A percentile compares a stretch with the other conserved stretches of the same genome.
Evolutionary conservation across 2,113 vertebrate genomes (phyloP).

Genomic region (Sphyrna mokarran): DNA sequence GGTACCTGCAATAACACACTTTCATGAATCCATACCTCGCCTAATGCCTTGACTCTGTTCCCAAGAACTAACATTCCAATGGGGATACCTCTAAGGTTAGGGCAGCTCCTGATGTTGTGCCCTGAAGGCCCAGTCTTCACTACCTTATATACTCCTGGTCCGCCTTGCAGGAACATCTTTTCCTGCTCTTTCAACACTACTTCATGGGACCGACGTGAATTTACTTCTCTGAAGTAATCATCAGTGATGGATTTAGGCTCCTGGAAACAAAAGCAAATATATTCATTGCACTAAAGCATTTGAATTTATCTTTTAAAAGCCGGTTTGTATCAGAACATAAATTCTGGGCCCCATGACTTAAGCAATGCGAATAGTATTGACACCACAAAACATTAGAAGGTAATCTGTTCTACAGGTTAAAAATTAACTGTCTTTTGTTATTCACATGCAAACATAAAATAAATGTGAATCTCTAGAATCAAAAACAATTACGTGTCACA

Average conservation of each 20-base stretch:
- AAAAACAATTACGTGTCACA: not conserved
- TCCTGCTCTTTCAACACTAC: constrained; percentile 79
- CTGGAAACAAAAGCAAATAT: constrained; percentile 60
- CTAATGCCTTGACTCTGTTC: constrained; percentile 99
- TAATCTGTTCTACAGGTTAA: not conserved
- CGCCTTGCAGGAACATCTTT: constrained; percentile 80
- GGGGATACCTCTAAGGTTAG: constrained; percentile 99
- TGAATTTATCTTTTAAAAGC: not conserved
- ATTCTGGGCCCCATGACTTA: not conserved
- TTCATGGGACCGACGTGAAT: constrained; percentile 83
- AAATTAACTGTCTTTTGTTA: not conserved
- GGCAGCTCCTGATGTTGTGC: constrained; percentile 99
- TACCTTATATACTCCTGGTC: constrained; percentile 99
- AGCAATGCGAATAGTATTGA: not conserved
- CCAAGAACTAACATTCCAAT: constrained; percentile 99
- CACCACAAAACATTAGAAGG: not conserved
- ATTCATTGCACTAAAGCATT: not conserved
- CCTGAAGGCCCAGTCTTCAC: constrained; percentile 99
- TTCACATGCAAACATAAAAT: not conserved
- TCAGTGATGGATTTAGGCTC: constrained; percentile 84
- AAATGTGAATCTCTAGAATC: not conserved
- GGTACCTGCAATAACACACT: constrained; percentile 72
- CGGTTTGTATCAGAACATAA: not conserved
- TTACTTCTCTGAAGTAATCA: constrained; percentile 90
- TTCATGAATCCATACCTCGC: constrained; percentile 89